Base-by-base conservation (phyloP, 2,888 invertebrate species). In the Alentia gelatinosa region DNA sequence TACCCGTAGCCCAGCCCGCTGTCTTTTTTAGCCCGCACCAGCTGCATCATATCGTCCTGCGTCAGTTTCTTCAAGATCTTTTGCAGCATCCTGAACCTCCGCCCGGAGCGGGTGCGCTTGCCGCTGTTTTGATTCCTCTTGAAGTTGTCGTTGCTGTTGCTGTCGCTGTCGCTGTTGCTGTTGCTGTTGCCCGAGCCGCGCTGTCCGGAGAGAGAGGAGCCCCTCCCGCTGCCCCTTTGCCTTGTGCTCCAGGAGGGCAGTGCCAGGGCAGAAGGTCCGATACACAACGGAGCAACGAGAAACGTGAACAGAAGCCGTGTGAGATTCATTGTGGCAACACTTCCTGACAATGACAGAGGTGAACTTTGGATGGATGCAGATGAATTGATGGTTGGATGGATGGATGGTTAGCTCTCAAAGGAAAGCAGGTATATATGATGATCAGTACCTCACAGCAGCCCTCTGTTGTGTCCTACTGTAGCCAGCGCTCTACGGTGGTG, bases 81-180 rank as follows among this genome's bases (percentile, higher is more conserved):
- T 35, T 63, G 56, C 26, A 89, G 37, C 89, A 89, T 89, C 37
- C 89, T 23, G 9, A 89, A 50, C n/a, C 89, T 56, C 89, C 89
- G 56, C 3, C 68, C 39, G 63, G 89, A 89, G 35, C 63, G 56
- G 23, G 56, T 9, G 33, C 89, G 56, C 39, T 35, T 56, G 1
- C 33, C 15, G 50, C 50, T 42, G 86, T 42, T 15, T 9, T 50
- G 23, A 30, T 86, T 86, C 19, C 26, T 86, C 19, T 83, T 39
- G 23, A 15, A 0, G 23, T 83, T 35, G 26, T 39, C 5, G 30
- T 86, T 47, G 30, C 26, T 23, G 50, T 47, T 47, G 33, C 47
- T 86, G 42, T 5, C 33, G 33, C 26, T n/a, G 9, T 47, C 30
- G 19, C 39, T 39, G 35, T 19, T 23, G 26, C 74, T 74, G 26